Evolutionary conservation across 2,113 vertebrate species (phyloP).

Genomic region (Scomber scombrus): DNA sequence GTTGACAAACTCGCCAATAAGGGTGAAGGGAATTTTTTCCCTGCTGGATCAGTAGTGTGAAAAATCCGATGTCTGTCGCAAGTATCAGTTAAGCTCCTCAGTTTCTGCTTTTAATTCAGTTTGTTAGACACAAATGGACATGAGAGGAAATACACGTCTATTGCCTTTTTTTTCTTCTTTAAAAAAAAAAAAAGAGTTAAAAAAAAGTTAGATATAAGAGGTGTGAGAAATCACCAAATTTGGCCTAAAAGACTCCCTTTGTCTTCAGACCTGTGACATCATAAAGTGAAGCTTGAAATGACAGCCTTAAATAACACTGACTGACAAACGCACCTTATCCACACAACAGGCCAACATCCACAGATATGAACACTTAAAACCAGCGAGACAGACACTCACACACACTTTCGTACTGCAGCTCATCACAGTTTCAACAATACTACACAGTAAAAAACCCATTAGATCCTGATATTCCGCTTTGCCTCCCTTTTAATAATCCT

Average conservation of each 20-base stretch:
- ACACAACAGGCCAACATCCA: conserved; percentile 8
- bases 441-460: conserved; percentile 10
- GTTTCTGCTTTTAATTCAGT: conserved; percentile 18
- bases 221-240: neutral
- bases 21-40: neutral
- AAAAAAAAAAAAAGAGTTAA: too few relatives aligned
- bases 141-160: neutral
- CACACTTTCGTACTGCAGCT: neutral
- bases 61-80: neutral
- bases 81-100: neutral
- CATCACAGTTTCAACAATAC: conserved; percentile 27
- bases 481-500: neutral
- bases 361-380: conserved; percentile 9
- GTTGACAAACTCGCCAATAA: neutral
- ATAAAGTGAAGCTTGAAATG: neutral
- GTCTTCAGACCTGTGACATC: conserved; percentile 8
- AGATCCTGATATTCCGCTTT: conserved; percentile 4
- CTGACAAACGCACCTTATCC: conserved; percentile 2
- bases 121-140: conserved; percentile 3
- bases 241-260: neutral
- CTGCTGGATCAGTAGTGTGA: neutral
- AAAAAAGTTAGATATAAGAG: neutral
- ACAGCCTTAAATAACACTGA: neutral
- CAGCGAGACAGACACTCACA: neutral
- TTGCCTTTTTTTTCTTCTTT: too few relatives aligned